These are phyloP conservation scores for Vireo altiloquus DNA, from an alignment of 2,113 vertebrate genomes.

Conservation along the genomic window DNA sequence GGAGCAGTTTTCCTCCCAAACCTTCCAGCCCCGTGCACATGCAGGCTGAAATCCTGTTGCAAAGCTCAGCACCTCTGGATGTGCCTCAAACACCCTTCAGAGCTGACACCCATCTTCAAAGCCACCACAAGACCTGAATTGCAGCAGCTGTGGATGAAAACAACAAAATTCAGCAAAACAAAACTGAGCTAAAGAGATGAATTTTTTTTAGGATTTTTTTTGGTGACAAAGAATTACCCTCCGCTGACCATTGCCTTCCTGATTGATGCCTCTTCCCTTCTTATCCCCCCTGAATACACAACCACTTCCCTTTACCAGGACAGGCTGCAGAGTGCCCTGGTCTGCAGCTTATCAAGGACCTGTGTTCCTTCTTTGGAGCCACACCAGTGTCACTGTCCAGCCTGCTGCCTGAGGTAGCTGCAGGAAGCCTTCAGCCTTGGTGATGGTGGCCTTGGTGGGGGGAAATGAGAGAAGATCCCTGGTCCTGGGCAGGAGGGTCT, in stretches of 20 bases:
- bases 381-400: neutral
- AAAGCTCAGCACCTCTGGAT: neutral
- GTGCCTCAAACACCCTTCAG: neutral
- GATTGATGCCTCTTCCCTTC: neutral
- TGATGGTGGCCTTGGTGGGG: neutral
- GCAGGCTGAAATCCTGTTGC: neutral
- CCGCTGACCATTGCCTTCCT: neutral
- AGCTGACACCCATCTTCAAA: neutral
- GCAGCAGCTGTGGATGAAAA: neutral
- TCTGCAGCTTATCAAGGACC: neutral
- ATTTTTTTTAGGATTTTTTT: neutral
- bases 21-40: rapidly evolving
- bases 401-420: neutral
- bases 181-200: neutral
- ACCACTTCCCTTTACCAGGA: neutral
- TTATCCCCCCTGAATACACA: too few relatives aligned
- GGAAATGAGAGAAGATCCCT: neutral
- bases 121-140: neutral
- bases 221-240: neutral
- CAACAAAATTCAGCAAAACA: neutral
- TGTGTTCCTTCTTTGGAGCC: neutral
- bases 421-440: neutral
- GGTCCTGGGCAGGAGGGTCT: neutral
- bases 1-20: neutral
- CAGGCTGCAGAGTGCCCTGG: neutral